Evolutionary conservation across 2,888 invertebrate genomes (phyloP), one percentile per base, ranked within the genome.

Genomic region (Andrena trimmerana): DNA sequence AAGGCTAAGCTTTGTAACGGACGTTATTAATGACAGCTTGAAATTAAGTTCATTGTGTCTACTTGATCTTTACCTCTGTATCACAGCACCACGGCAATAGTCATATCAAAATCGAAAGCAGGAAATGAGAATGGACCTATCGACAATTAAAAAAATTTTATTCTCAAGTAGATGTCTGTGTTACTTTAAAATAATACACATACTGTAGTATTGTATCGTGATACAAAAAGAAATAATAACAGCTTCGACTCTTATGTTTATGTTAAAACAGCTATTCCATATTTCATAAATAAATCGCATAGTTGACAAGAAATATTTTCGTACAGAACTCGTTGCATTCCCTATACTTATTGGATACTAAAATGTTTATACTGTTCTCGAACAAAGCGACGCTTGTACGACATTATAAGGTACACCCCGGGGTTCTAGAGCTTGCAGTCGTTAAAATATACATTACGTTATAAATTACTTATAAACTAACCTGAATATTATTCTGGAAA

Each of bases 61-160:
- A 2, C 5, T 59, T 20, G 27, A 70, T 16, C 0, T 60, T 87
- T 80, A 86, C 81, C 83, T 83, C 52, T 73, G 72, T 83, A 62
- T 70, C 4, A 50, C 60, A 75, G 66, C 24, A n/a, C 60, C 48
- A 66, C 68, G 7, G 60, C 57, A 54, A 79, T 29, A 65, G 72
- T 83, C 78, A 78, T 79, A 86, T 83, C 81, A 83, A 84, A 78
- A 70, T 69, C 10, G 27, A 72, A 72, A 33, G 75, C 48, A 71
- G 70, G 68, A 76, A 81, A 77, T 66, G 57, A 81, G 31, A 68
- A 54, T 63, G 67, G 29, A 83, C 75, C 87, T 87, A 63, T 72
- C 52, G 48, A 54, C 65, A 87, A 78, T 13, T 16, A 33, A 83
- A 84, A 7, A 74, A 69, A 42, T 2, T 70, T 75, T 65, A 77